Evolutionary conservation across 2,888 invertebrate species (phyloP).

Genomic region (Aspidapion aeneum): DNA sequence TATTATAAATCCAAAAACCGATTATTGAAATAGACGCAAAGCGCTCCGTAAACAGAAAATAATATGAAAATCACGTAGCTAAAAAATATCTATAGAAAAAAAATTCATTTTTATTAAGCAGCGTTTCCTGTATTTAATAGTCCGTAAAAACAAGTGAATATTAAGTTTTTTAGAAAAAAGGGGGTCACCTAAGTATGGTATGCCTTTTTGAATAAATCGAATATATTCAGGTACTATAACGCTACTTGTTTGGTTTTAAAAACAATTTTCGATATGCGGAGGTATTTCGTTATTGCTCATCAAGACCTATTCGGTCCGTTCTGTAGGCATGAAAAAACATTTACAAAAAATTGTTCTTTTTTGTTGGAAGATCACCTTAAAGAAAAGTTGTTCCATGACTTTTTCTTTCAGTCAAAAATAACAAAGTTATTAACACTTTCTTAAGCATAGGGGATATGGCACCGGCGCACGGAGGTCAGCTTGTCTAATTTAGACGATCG

Average conservation of each 20-base stretch:
- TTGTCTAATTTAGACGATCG: too few species aligned
- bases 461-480: too few species aligned
- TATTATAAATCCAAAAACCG: neutral
- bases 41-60: constrained; percentile 18
- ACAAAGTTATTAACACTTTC: too few species aligned
- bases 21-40: constrained; percentile 18
- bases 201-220: constrained; percentile 15
- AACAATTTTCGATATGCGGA: neutral
- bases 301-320: neutral
- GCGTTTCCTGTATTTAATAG: constrained; percentile 32
- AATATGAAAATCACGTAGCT: constrained; percentile 23
- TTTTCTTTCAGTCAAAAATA: too few species aligned
- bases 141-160: constrained; percentile 24
- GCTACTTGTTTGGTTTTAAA: neutral
- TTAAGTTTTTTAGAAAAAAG: constrained; percentile 21
- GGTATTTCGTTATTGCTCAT: neutral
- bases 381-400: too few species aligned
- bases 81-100: constrained; percentile 25
- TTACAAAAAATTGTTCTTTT: too few species aligned
- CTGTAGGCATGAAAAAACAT: too few species aligned
- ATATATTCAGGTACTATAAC: constrained; percentile 10
- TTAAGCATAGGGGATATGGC: too few species aligned
- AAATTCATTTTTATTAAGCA: constrained; percentile 37
- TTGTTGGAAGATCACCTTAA: too few species aligned
- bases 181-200: constrained; percentile 17